Evolutionary conservation across 2,888 invertebrate species (phyloP).

Genomic region (Meteorus colon): DNA sequence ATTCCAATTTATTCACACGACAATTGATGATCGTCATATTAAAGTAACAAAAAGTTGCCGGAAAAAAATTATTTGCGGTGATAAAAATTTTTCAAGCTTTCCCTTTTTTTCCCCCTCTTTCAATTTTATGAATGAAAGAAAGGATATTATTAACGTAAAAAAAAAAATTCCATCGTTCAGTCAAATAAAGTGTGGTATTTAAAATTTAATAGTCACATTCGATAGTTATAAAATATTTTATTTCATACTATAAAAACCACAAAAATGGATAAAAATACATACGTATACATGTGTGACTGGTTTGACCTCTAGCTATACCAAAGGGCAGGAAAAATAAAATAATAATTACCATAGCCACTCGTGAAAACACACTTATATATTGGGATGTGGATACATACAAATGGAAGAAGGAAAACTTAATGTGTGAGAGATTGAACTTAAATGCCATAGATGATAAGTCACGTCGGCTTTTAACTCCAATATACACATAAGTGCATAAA

Average conservation of each 20-base stretch:
- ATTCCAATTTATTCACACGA: too few species aligned
- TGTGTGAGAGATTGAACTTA: slow-evolving; percentile 13
- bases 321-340: slow-evolving; percentile 53
- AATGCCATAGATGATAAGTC: slow-evolving; percentile 11
- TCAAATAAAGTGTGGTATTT: neutral
- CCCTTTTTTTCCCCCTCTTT: too few species aligned
- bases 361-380: neutral
- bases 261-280: slow-evolving; percentile 3
- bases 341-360: slow-evolving; percentile 20
- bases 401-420: slow-evolving; percentile 8
- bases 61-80: too few species aligned
- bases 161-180: neutral
- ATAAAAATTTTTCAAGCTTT: too few species aligned
- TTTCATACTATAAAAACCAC: slow-evolving; percentile 4
- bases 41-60: too few species aligned
- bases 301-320: slow-evolving; percentile 40
- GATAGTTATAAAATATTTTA: slow-evolving; percentile 7
- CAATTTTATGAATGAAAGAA: too few species aligned
- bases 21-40: too few species aligned
- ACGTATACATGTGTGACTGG: neutral
- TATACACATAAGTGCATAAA: slow-evolving; percentile 1
- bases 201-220: neutral
- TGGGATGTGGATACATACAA: slow-evolving; percentile 30
- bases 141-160: neutral
- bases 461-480: neutral